Evolutionary conservation across 2,797 vertebrate genomes (phyloP), one percentile per base, ranked within the genome.

Genomic region (Sebastes miniatus): DNA sequence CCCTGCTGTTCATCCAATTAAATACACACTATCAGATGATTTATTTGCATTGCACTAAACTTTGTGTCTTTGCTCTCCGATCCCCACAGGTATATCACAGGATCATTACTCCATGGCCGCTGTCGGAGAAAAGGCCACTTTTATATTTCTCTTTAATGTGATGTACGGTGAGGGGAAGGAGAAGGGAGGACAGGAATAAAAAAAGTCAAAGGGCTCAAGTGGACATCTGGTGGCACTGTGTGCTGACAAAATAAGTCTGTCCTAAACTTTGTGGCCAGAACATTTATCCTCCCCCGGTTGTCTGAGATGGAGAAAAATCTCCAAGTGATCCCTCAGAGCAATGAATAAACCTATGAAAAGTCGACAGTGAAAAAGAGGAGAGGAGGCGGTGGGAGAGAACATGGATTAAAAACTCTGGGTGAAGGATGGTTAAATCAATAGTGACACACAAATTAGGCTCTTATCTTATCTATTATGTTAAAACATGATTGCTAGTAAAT

Each of bases 241-340:
- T 69, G 56, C 81, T 77, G 70, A 83, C 65, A 68, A 70, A 74
- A 64, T 13, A 8, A 70, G 29, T 68, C 47, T 64, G 69, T 76
- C 43, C 70, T 73, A 24, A 84, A 73, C 62, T 79, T 71, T 32
- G 20, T 52, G 52, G 58, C 59, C 78, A 73, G 77, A 83, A 74
- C 22, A 59, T 54, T 54, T 2, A 3, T 50, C 69, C 67, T 54
- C 76, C 43, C 67, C 47, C 4, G 5, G 59, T 25, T 68, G 58
- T 68, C 32, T 64, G 65, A 81, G 54, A 73, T 1, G 3, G 34
- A 61, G 66, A 80, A 72, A 34, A 71, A 79, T n/a, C 4, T 69
- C 77, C 10, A 22, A 50, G 18, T 13, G 29, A 74, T 39, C 70
- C 50, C n/a, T 66, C 43, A 18, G 56, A 61, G 73, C 50, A 73